Base-by-base conservation (phyloP, 2,888 invertebrate genomes). In the Dexiosoma caninum region DNA sequence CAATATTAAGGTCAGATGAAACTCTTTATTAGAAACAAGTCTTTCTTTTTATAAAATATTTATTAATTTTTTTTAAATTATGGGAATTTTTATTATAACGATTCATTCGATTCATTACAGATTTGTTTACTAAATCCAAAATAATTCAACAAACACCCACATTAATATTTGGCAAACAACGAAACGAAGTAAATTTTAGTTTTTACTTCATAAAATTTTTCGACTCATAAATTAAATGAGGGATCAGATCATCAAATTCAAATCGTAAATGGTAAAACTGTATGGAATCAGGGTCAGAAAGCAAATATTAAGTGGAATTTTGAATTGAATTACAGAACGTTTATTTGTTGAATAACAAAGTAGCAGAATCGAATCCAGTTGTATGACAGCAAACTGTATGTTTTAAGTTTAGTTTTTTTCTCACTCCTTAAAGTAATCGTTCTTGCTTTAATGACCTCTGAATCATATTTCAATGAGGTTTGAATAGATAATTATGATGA, bases 81-180 rank as follows among this genome's bases (percentile, higher is more conserved):
- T 16, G 40, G 14, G 10, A 8, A 44, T 60, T 30, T 49, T 14
- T 27, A 7, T 49, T 49, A n/a, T n/a, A n/a, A 14, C 27, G 12
- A n/a, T 27, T 27, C n/a, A 49, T 21, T 12, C 19, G 12, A 12
- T n/a, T 46, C 19, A 44, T 44, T 53, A 62, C 16, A 46, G 5
- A 32, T 32, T 35, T 37, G 1, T 57, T 30, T 49, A 59, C n/a
- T 46, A 37, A 44, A 35, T 35, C 40, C 16, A 35, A 46, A 35
- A 59, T 37, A 8, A 27, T 46, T 16, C 6, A n/a, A 42, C n/a
- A 53, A 62, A 62, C 72, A n/a, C 72, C 72, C 35, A 72, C 72
- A 55, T 57, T 16, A 55, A 44, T 30, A 53, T 53, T 16, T 66
- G 59, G 27, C 59, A 59, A 59, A 49, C 10, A 19, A 21, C 1